phyloP scores from a whole-genome alignment of 53 echinoderm and acorn worm species.

The Henricia sp. region DNA sequence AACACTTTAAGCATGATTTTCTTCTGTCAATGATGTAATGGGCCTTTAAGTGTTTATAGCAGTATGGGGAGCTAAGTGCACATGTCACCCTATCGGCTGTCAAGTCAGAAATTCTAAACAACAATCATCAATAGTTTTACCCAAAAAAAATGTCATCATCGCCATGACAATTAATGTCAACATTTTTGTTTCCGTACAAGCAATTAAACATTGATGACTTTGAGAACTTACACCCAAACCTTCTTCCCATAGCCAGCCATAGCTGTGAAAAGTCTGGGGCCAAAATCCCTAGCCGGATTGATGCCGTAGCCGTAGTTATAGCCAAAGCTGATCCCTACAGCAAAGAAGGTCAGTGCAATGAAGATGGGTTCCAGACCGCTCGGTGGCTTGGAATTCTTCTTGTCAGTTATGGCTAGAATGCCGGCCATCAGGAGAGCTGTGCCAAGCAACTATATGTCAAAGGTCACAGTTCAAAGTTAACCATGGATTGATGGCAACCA shows the following conservation, averaged over 20 bases:
- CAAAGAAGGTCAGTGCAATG: slow-evolving; percentile 63
- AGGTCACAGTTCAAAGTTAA: neutral
- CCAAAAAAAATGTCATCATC: no score
- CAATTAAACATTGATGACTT: neutral
- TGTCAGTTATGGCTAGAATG: slow-evolving; percentile 74
- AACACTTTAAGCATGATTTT: no score
- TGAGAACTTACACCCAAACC: slow-evolving; percentile 74
- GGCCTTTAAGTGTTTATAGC: no score
- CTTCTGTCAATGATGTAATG: no score
- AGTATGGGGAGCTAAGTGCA: no score
- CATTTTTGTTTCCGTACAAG: neutral
- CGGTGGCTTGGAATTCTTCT: slow-evolving; percentile 73
- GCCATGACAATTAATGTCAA: neutral
- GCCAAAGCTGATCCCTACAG: slow-evolving; percentile 64
- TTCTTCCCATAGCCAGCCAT: slow-evolving; percentile 67
- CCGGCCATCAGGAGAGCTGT: slow-evolving; percentile 70
- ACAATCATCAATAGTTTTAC: neutral
- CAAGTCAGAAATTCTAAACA: neutral
- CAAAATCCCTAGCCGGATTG: slow-evolving; percentile 81
- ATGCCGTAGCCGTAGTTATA: slow-evolving; percentile 74
- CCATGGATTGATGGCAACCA: neutral
- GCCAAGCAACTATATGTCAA: slow-evolving; percentile 61
- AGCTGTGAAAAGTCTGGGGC: slow-evolving; percentile 72
- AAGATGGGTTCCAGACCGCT: slow-evolving; percentile 72
- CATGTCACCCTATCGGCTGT: no score